Percentiles rank a stretch among this genome's conserved stretches.
phyloP scores from a whole-genome alignment of 2,888 invertebrate species.

The Omphaloscelis lunosa region DNA sequence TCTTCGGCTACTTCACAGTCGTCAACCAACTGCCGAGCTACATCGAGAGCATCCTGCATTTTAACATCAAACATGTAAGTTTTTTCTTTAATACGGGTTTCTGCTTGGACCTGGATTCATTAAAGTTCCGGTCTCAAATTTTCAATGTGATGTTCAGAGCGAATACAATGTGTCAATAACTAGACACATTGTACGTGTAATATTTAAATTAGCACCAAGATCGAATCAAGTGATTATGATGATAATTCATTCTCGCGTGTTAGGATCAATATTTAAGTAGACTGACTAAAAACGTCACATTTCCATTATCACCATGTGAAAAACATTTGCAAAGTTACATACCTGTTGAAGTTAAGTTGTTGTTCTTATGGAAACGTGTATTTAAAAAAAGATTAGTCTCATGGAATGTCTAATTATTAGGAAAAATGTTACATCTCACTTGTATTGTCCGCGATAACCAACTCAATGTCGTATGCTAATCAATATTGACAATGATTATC shows the following conservation, averaged over 20 bases:
- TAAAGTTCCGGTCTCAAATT: background rate
- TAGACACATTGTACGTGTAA: no score
- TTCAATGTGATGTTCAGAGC: background rate
- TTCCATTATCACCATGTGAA: constrained; percentile 2
- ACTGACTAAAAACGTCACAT: background rate
- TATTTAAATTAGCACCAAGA: constrained; percentile 5
- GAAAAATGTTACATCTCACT: constrained; percentile 43
- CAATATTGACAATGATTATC: constrained; percentile 30
- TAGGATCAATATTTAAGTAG: constrained; percentile 29
- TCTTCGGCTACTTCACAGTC: constrained; percentile 97
- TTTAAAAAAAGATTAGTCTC: background rate
- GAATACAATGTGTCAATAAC: background rate
- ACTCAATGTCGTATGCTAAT: constrained; percentile 56
- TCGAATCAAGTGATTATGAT: background rate
- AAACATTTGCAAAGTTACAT: constrained; percentile 32
- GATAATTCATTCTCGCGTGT: constrained; percentile 12
- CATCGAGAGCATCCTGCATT: constrained; percentile 95
- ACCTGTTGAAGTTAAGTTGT: background rate
- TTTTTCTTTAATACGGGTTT: background rate
- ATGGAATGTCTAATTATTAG: constrained; percentile 27
- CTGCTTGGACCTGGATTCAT: no score
- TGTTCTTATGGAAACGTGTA: constrained; percentile 2
- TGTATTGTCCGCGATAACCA: constrained; percentile 36
- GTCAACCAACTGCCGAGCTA: constrained; percentile 97
- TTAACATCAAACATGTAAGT: constrained; percentile 94